Percentiles rank a stretch among this genome's conserved stretches.
phyloP scores from a whole-genome alignment of 2,113 vertebrate genomes.

The Podarcis cretensis region DNA sequence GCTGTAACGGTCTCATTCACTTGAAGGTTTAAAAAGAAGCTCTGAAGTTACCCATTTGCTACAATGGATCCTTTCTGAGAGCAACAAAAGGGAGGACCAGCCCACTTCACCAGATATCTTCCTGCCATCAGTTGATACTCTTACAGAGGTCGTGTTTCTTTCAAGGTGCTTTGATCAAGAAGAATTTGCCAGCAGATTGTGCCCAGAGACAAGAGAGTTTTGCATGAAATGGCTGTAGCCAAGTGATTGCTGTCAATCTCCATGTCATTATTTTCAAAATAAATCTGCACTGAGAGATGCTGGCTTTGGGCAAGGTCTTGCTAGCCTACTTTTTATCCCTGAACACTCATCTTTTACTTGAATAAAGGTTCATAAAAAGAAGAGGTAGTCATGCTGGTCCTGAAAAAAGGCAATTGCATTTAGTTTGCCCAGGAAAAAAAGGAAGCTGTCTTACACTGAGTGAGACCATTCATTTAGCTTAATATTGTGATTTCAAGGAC shows the following conservation, averaged over 20 bases:
- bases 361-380: too few relatives aligned
- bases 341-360: neutral
- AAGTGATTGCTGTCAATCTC: neutral
- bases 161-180: neutral
- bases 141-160: neutral
- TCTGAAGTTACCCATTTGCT: neutral
- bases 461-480: too few relatives aligned
- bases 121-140: neutral
- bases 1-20: neutral
- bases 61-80: neutral
- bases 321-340: neutral
- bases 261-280: neutral
- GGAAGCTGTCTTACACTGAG: too few relatives aligned
- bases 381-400: too few relatives aligned
- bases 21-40: neutral
- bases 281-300: neutral
- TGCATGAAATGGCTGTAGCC: neutral
- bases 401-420: too few relatives aligned
- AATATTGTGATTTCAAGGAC: too few relatives aligned
- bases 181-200: neutral
- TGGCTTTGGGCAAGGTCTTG: slow-evolving; percentile 5
- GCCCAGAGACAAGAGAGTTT: neutral
- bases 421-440: too few relatives aligned
- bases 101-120: neutral
- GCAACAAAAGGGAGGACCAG: neutral